A percentile compares a stretch with the other conserved stretches of the same genome.
phyloP scores from a whole-genome alignment of 2,888 invertebrate genomes.

The Epinotia brunnichana region DNA sequence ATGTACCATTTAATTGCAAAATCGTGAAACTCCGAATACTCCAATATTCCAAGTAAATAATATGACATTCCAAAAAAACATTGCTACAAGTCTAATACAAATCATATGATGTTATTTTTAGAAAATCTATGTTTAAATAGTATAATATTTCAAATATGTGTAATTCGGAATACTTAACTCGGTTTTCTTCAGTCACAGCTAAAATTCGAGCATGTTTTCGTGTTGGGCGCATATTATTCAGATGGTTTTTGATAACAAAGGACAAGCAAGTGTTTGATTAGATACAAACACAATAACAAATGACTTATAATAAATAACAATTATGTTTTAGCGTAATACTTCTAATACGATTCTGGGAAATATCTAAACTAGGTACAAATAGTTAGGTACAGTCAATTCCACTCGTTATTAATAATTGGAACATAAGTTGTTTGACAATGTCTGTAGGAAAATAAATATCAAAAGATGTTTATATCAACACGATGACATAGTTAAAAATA shows the following conservation, averaged over 20 bases:
- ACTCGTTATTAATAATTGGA: background rate
- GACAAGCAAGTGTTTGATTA: background rate
- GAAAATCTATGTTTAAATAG: too few species aligned
- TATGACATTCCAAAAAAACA: background rate
- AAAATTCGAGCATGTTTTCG: background rate
- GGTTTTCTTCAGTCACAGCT: background rate
- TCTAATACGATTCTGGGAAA: constrained; percentile 5
- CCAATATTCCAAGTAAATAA: background rate
- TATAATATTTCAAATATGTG: too few species aligned
- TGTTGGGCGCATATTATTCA: background rate
- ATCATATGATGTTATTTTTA: too few species aligned
- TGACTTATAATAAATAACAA: background rate
- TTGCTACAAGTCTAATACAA: too few species aligned
- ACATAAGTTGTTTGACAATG: background rate
- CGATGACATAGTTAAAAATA: too few species aligned
- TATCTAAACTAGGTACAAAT: constrained; percentile 11
- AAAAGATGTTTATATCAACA: too few species aligned
- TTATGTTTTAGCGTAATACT: background rate
- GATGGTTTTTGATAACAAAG: background rate
- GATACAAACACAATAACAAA: background rate
- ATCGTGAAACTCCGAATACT: constrained; percentile 1
- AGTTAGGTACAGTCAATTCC: constrained; percentile 40
- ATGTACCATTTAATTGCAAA: constrained; percentile 9
- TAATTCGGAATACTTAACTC: background rate
- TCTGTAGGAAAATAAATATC: background rate